These are phyloP conservation scores for Leistus spinibarbis DNA, from an alignment of 2,888 invertebrate genomes.

Conservation along the genomic window DNA sequence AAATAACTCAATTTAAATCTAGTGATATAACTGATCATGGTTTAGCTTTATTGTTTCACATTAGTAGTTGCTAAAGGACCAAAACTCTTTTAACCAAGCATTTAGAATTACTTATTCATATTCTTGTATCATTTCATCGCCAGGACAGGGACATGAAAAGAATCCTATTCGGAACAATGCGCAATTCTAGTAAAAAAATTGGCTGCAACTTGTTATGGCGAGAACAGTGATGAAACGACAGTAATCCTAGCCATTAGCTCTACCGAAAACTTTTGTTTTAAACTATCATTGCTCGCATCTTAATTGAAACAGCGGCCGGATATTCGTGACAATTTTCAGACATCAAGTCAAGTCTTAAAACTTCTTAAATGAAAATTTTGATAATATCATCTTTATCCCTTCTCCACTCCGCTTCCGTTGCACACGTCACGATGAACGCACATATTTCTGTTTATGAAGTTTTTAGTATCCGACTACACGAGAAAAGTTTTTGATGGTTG, in stretches of 20 bases:
- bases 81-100: background rate
- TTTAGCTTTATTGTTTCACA: too few relatives aligned
- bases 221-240: background rate
- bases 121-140: background rate
- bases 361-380: constrained; percentile 37
- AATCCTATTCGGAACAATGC: too few relatives aligned
- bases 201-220: background rate
- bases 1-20: too few relatives aligned
- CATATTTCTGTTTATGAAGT: constrained; percentile 36
- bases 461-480: background rate
- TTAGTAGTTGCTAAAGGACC: background rate
- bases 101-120: background rate
- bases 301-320: constrained; percentile 34
- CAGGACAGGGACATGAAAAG: too few relatives aligned
- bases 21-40: too few relatives aligned
- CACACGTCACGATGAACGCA: background rate
- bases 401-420: background rate
- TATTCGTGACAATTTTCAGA: constrained; percentile 37
- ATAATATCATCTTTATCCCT: constrained; percentile 23
- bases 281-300: constrained; percentile 38
- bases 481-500: background rate
- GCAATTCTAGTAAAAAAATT: background rate
- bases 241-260: background rate
- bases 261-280: constrained; percentile 30
- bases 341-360: constrained; percentile 21